Evolutionary conservation across 2,113 vertebrate genomes (phyloP).

Genomic region (Cynocephalus volans): DNA sequence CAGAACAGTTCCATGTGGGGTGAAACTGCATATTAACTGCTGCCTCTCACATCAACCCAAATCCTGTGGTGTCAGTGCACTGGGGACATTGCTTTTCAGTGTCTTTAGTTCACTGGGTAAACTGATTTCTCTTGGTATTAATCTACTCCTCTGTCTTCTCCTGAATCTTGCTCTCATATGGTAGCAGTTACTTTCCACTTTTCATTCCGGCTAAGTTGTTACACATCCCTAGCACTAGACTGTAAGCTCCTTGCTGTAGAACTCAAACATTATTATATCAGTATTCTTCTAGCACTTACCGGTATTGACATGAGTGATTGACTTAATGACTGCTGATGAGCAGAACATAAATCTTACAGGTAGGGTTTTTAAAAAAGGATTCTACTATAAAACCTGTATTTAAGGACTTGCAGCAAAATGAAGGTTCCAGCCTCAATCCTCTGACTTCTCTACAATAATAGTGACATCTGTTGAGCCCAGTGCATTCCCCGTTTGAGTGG

Average conservation of each 20-base stretch:
- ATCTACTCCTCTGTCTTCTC: neutral
- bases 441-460: neutral
- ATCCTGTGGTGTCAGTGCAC: neutral
- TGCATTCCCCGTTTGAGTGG: constrained; percentile 8
- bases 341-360: constrained; percentile 46
- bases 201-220: neutral
- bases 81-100: accelerated
- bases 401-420: constrained; percentile 1
- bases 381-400: constrained; percentile 10
- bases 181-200: neutral
- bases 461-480: neutral
- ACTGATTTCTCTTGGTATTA: neutral
- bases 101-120: neutral
- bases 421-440: neutral
- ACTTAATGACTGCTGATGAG: constrained; percentile 22
- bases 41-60: neutral
- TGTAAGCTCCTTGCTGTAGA: neutral
- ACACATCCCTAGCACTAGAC: neutral
- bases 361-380: neutral
- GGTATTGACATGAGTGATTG: neutral
- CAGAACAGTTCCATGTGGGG: neutral
- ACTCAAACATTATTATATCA: neutral
- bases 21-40: neutral
- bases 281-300: neutral
- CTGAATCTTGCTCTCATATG: neutral